Evolutionary conservation across 2,113 vertebrate genomes (phyloP).

Genomic region (Euleptes europaea): DNA sequence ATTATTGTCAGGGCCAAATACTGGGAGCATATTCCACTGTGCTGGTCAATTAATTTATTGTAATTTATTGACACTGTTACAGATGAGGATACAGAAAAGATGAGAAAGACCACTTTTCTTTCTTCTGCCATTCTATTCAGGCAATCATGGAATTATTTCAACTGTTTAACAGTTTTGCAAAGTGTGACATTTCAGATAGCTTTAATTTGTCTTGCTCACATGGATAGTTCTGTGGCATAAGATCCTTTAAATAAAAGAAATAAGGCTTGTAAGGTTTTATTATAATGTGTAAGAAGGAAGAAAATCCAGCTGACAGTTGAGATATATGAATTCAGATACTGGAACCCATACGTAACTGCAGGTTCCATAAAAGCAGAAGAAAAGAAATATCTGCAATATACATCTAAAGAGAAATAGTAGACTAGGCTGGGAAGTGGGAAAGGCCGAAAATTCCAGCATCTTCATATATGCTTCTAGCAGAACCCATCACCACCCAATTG

Average conservation of each 20-base stretch:
- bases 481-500: conserved; percentile 50
- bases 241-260: background rate
- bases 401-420: background rate
- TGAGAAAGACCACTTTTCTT: background rate
- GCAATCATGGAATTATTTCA: background rate
- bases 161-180: background rate
- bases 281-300: background rate
- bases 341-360: background rate
- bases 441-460: conserved; percentile 7
- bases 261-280: background rate
- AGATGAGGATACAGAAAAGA: background rate
- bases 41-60: background rate
- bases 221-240: background rate
- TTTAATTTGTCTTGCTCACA: background rate
- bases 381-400: background rate
- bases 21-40: background rate
- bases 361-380: background rate
- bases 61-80: background rate
- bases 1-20: too few relatives aligned
- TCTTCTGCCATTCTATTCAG: background rate
- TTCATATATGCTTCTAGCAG: conserved; percentile 37
- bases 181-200: background rate
- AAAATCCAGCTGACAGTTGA: background rate
- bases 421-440: background rate
- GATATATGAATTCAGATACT: background rate